These are phyloP conservation scores for Hemicentrotus pulcherrimus DNA, from an alignment of 35 echinoderm and acorn worm species.

Conservation along the genomic window DNA sequence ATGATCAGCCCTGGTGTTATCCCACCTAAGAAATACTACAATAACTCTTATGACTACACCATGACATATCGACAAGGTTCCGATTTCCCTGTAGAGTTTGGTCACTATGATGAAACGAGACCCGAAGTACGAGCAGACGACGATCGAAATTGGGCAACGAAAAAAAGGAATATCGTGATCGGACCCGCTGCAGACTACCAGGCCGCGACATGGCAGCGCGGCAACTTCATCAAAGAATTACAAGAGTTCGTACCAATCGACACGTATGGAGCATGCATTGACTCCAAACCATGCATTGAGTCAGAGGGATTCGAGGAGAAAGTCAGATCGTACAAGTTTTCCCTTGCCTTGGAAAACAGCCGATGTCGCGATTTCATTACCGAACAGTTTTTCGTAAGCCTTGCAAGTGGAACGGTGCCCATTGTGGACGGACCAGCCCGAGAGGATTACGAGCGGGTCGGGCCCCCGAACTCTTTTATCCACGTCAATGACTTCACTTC, in stretches of 20 bases:
- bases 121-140: not conserved
- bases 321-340: slow-evolving; percentile 71
- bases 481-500: slow-evolving; percentile 65
- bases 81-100: slow-evolving; percentile 66
- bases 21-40: not conserved
- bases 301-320: slow-evolving; percentile 16
- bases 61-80: slow-evolving; percentile 55
- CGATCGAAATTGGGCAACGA: slow-evolving; percentile 11
- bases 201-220: slow-evolving; percentile 54
- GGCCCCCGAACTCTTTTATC: slow-evolving; percentile 74
- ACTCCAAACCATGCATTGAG: slow-evolving; percentile 47
- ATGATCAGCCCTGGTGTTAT: slow-evolving; percentile 61
- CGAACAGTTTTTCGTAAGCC: slow-evolving; percentile 62
- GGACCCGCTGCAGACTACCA: slow-evolving; percentile 67
- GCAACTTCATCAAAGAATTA: slow-evolving; percentile 55
- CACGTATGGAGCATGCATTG: slow-evolving; percentile 57
- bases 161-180: slow-evolving; percentile 46
- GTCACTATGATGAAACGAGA: slow-evolving; percentile 39
- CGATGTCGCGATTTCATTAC: slow-evolving; percentile 72
- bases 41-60: slow-evolving; percentile 54
- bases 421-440: slow-evolving; percentile 62
- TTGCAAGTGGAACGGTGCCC: slow-evolving; percentile 52
- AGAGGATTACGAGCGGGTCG: slow-evolving; percentile 53
- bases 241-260: slow-evolving; percentile 55
- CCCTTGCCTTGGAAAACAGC: slow-evolving; percentile 67